phyloP scores from a whole-genome alignment of 2,113 vertebrate genomes.

The Limnothrissa miodon region DNA sequence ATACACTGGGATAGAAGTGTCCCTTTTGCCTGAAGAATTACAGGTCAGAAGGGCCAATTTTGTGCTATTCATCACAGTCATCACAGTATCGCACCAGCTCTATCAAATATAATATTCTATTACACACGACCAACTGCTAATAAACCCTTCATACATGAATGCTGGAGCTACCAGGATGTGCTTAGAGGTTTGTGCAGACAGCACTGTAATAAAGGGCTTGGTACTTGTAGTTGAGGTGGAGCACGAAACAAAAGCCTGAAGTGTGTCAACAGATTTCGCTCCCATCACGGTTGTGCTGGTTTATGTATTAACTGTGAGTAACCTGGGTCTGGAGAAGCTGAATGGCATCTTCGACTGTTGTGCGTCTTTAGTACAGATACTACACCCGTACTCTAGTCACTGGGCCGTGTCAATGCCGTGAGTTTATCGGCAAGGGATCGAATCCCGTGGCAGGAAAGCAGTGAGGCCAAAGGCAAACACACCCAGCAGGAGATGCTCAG shows the following conservation, averaged over 20 bases:
- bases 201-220: background rate
- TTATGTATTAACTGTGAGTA: background rate
- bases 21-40: background rate
- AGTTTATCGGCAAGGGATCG: background rate
- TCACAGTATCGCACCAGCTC: background rate
- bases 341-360: background rate
- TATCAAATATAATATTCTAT: constrained; percentile 2
- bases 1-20: background rate
- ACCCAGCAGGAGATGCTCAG: background rate
- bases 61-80: background rate
- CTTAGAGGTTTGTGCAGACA: background rate
- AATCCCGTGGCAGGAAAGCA: background rate
- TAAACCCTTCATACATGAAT: constrained; percentile 2
- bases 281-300: background rate
- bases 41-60: background rate
- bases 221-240: background rate
- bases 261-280: background rate
- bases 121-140: background rate
- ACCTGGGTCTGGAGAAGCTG: background rate
- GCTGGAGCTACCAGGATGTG: background rate
- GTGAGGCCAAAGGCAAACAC: background rate
- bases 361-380: background rate
- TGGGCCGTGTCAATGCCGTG: background rate
- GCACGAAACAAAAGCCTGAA: background rate
- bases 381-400: background rate